Evolutionary conservation across 2,797 vertebrate species (phyloP), one percentile per base, ranked within the genome.

Genomic region (Psittacula derbiana): DNA sequence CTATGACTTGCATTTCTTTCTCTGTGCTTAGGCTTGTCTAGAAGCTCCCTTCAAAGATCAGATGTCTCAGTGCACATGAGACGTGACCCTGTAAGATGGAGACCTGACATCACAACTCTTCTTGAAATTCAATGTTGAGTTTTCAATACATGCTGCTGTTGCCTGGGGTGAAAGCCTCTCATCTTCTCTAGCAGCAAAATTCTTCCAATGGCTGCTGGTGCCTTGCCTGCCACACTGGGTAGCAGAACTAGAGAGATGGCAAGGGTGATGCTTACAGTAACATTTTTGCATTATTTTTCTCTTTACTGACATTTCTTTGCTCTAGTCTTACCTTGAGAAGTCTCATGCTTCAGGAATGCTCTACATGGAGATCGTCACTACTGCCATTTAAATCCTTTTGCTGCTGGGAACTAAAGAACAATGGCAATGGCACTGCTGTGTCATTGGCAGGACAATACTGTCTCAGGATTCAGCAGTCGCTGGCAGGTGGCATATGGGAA

Each of bases 11-110:
- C 28, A 11, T 25, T 86, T 49, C 31, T 85, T 40, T 11, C 66
- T 31, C 65, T 10, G 33, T 36, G 70, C 15, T 40, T 71, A 31
- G 44, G 7, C 6, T 4, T 7, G 0, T 5, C 80, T 31, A 2
- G 66, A 41, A 46, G 19, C 12, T 58, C 67, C 67, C 23, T 12
- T 2, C 53, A 30, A 2, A 67, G 33, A 38, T 4, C 0, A 16
- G 1, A 1, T 31, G 20, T 55, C 57, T 80, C 11, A 0, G 31
- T 16, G 55, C 31, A 52, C 11, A 4, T 0, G 0, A 86, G 69
- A 53, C 1, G 0, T 12, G 61, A 23, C 38, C 38, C 17, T 44
- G 30, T 43, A 2, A 31, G 62, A 10, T 31, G 75, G 67, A 64
- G 11, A 13, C 6, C 1, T 4, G 31, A 53, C 17, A 13, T 8